phyloP scores from a whole-genome alignment of 2,113 vertebrate species.

The Pteruthius melanotis region DNA sequence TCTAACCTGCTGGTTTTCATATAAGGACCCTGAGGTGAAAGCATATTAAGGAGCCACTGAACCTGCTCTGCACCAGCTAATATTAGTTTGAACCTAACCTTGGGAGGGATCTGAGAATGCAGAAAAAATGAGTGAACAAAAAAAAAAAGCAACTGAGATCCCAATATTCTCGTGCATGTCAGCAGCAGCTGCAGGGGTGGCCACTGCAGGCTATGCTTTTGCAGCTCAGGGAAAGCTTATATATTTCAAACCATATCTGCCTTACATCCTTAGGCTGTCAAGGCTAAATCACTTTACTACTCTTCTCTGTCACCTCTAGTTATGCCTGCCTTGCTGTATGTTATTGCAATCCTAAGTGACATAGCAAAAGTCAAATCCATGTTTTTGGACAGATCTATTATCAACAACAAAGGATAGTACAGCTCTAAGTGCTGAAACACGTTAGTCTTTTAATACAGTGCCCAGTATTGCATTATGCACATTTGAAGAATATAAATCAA shows the following conservation, averaged over 20 bases:
- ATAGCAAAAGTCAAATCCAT: background rate
- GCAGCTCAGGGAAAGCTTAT: background rate
- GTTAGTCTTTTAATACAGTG: background rate
- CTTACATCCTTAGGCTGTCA: background rate
- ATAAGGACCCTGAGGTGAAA: background rate
- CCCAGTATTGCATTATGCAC: background rate
- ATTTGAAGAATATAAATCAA: background rate
- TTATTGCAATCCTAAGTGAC: background rate
- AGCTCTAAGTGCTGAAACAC: background rate
- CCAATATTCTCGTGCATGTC: background rate
- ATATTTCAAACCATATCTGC: background rate
- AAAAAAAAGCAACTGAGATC: background rate
- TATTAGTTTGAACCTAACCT: background rate
- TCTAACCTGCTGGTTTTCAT: background rate
- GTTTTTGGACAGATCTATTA: conserved; percentile 16
- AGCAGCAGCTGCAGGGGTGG: background rate
- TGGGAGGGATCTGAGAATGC: background rate
- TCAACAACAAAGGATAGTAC: background rate
- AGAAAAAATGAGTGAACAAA: background rate
- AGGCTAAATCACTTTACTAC: background rate
- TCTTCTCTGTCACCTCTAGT: background rate
- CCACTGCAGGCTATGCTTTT: background rate
- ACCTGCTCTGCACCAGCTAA: background rate
- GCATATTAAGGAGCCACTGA: background rate
- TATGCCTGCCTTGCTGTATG: background rate